Conservation (phyloP, 1,140 invertebrate genomes). For the Epicauta chinensis region DNA sequence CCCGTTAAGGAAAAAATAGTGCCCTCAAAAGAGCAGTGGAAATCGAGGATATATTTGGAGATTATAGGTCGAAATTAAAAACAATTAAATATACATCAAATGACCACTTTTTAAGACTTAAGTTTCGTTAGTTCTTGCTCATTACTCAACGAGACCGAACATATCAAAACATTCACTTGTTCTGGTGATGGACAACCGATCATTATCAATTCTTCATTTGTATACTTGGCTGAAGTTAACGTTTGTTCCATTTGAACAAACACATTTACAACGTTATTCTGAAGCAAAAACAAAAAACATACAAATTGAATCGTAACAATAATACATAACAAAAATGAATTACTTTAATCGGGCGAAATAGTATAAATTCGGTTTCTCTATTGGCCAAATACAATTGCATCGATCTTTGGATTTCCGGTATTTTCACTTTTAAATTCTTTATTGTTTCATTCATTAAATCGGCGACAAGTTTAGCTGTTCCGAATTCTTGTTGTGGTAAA, state of each 20-base stretch:
- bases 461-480: constrained; percentile 49
- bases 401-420: constrained; percentile 73
- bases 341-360: constrained; percentile 88
- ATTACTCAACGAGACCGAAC: constrained; percentile 48
- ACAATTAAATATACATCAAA: no score
- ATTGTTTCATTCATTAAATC: constrained; percentile 53
- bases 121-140: constrained; percentile 18
- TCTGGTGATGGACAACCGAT: constrained; percentile 85
- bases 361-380: constrained; percentile 91
- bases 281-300: constrained; percentile 34
- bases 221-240: constrained; percentile 64
- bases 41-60: no score
- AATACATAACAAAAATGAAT: constrained; percentile 7
- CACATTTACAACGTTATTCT: constrained; percentile 82
- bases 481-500: constrained; percentile 44
- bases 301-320: neutral
- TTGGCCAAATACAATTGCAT: constrained; percentile 96
- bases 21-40: no score
- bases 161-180: constrained; percentile 84
- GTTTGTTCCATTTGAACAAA: constrained; percentile 80
- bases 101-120: no score
- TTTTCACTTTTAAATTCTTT: constrained; percentile 68
- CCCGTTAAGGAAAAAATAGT: no score
- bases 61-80: no score
- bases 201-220: constrained; percentile 71